A percentile compares a stretch with the other conserved stretches of the same genome.
phyloP scores from a whole-genome alignment of 1,140 invertebrate genomes.

The Neomicropteryx cornuta region DNA sequence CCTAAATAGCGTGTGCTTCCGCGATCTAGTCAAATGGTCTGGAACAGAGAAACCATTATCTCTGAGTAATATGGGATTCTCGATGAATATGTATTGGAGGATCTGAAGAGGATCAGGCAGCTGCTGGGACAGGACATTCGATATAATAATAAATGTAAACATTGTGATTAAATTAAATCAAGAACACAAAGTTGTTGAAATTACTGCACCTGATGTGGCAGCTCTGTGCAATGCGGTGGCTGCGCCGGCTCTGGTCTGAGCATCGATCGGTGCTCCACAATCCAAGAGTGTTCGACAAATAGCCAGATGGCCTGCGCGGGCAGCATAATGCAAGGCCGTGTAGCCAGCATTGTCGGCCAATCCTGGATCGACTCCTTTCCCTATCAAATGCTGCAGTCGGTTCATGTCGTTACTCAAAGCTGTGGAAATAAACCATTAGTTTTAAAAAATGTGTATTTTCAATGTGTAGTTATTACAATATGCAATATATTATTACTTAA shows the following conservation, averaged over 20 bases:
- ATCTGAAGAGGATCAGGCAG: too few relatives aligned
- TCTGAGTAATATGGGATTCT: slow-evolving; percentile 1
- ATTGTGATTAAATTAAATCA: slow-evolving; percentile 2
- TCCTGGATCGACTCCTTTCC: slow-evolving; percentile 41
- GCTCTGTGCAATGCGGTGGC: slow-evolving; percentile 77
- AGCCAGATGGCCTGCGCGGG: slow-evolving; percentile 59
- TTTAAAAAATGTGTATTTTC: slow-evolving; percentile 2
- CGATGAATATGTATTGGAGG: too few relatives aligned
- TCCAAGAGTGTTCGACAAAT: slow-evolving; percentile 58
- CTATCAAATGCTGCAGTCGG: slow-evolving; percentile 44
- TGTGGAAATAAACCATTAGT: slow-evolving; percentile 19
- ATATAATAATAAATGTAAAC: slow-evolving; percentile 4
- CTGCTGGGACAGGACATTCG: not conserved
- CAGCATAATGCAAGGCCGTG: slow-evolving; percentile 76
- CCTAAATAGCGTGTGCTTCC: too few relatives aligned
- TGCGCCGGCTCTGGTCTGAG: slow-evolving; percentile 55
- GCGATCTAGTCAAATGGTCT: slow-evolving; percentile 1
- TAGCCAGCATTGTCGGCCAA: slow-evolving; percentile 56
- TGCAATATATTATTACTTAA: slow-evolving; percentile 10
- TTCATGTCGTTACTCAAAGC: slow-evolving; percentile 56
- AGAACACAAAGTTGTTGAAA: slow-evolving; percentile 18
- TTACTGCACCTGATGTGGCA: slow-evolving; percentile 57
- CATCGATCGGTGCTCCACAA: slow-evolving; percentile 60
- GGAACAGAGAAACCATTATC: slow-evolving; percentile 2
- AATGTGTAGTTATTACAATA: slow-evolving; percentile 3